These are phyloP conservation scores for Tenthredo mesomela DNA, from an alignment of 2,888 invertebrate species.

Conservation along the genomic window DNA sequence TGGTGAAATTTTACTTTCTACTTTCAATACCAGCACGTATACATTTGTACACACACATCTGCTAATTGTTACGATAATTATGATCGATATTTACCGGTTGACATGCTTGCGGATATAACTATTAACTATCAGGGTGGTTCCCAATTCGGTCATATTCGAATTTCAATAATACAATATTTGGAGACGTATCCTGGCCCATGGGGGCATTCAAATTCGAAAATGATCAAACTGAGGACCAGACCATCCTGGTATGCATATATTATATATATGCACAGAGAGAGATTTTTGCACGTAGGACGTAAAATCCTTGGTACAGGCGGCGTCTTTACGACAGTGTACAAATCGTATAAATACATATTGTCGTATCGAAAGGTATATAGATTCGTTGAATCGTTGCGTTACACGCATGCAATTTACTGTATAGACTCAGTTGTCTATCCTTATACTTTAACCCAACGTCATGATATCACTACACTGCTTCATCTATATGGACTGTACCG, in stretches of 20 bases:
- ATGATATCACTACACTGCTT: conserved; percentile 25
- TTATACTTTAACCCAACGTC: not conserved
- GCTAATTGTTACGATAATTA: not conserved
- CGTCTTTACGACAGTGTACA: not conserved
- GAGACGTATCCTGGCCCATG: too few relatives aligned
- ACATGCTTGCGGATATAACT: too few relatives aligned
- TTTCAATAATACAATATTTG: too few relatives aligned
- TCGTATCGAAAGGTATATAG: not conserved
- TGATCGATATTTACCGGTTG: too few relatives aligned
- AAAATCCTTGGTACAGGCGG: not conserved
- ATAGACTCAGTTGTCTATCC: not conserved
- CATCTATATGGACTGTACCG: not conserved
- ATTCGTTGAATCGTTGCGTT: not conserved
- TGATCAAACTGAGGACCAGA: too few relatives aligned
- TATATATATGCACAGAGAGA: not conserved
- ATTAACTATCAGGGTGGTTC: too few relatives aligned
- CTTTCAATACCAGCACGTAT: not conserved
- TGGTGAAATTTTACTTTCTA: conserved; percentile 3
- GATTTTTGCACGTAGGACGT: conserved; percentile 27
- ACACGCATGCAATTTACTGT: not conserved
- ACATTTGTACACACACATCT: not conserved
- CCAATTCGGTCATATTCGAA: too few relatives aligned
- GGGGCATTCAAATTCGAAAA: too few relatives aligned
- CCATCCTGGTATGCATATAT: not conserved
- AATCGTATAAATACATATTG: not conserved